Evolutionary conservation across 1,140 invertebrate species (phyloP).

Genomic region (Saccostrea echinata): DNA sequence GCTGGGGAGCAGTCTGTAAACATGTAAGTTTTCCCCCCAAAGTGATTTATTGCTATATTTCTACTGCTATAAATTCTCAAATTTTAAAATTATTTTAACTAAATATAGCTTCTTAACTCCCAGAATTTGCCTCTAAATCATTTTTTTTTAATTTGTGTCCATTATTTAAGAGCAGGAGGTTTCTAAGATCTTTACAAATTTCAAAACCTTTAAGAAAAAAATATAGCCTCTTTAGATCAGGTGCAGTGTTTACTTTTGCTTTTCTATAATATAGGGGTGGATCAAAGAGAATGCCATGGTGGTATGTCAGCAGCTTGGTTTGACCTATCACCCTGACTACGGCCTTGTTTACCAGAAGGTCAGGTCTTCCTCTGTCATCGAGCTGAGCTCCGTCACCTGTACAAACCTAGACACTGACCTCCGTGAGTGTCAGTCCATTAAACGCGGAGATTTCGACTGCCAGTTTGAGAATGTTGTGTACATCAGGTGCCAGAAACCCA

Average conservation of each 20-base stretch:
- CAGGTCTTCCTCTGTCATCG: conserved; percentile 69
- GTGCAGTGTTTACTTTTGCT: background rate
- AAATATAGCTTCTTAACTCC: no score
- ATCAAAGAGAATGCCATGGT: conserved; percentile 94
- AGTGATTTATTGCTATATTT: no score
- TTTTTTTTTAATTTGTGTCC: no score
- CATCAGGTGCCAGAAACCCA: conserved; percentile 74
- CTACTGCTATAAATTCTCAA: no score
- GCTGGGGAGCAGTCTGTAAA: conserved; percentile 98
- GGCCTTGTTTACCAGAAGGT: conserved; percentile 85
- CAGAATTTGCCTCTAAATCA: no score
- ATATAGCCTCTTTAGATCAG: no score
- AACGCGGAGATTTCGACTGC: conserved; percentile 84
- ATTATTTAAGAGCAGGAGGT: no score
- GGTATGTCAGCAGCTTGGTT: conserved; percentile 96
- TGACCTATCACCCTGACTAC: conserved; percentile 94
- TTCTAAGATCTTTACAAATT: no score
- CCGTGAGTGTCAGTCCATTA: conserved; percentile 91
- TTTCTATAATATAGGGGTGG: conserved; percentile 86
- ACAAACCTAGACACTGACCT: conserved; percentile 95
- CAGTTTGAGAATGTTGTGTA: conserved; percentile 74
- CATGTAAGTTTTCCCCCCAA: conserved; percentile 64
- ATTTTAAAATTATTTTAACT: no score
- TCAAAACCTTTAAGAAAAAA: no score
- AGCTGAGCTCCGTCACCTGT: conserved; percentile 91